A percentile compares a stretch with the other conserved stretches of the same genome.
Evolutionary conservation across 1,140 invertebrate genomes (phyloP).

Genomic region (roundworm (Caenorhabditis elegans)): DNA sequence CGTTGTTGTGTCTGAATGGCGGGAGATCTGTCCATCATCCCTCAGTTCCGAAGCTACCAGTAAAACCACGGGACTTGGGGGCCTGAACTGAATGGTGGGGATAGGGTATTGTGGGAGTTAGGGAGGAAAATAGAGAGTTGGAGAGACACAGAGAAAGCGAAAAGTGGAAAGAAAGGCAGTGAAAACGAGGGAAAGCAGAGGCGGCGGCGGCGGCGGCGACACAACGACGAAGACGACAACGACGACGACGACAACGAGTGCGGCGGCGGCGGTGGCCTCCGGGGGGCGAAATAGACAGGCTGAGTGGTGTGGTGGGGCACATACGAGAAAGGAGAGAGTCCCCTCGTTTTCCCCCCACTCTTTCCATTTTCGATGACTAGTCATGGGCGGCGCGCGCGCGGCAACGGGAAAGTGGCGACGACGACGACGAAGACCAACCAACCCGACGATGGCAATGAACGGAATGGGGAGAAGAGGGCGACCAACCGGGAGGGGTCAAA

Average conservation of each 20-base stretch:
- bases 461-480: slow-evolving; percentile 20
- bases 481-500: slow-evolving; percentile 8
- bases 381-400: slow-evolving; percentile 27
- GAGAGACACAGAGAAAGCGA: not conserved
- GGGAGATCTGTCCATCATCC: not conserved
- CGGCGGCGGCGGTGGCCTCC: slow-evolving; percentile 13
- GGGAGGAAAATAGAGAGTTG: not conserved
- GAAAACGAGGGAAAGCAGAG: slow-evolving; percentile 24
- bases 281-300: slow-evolving; percentile 24
- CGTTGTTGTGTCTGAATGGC: no score
- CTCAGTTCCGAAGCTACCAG: not conserved
- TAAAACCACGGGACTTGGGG: not conserved
- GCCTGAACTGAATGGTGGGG: not conserved
- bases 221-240: slow-evolving; percentile 12
- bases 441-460: slow-evolving; percentile 25
- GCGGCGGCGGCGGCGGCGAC: not conserved
- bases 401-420: slow-evolving; percentile 27
- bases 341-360: not conserved
- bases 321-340: slow-evolving; percentile 32
- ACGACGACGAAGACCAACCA: slow-evolving; percentile 17
- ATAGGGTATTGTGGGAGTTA: not conserved
- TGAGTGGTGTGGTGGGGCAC: no score
- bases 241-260: not conserved
- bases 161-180: slow-evolving; percentile 16
- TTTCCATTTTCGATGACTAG: not conserved